These are phyloP conservation scores for Micropoecilia bifurca DNA, from an alignment of 2,797 vertebrate species.

Conservation along the genomic window DNA sequence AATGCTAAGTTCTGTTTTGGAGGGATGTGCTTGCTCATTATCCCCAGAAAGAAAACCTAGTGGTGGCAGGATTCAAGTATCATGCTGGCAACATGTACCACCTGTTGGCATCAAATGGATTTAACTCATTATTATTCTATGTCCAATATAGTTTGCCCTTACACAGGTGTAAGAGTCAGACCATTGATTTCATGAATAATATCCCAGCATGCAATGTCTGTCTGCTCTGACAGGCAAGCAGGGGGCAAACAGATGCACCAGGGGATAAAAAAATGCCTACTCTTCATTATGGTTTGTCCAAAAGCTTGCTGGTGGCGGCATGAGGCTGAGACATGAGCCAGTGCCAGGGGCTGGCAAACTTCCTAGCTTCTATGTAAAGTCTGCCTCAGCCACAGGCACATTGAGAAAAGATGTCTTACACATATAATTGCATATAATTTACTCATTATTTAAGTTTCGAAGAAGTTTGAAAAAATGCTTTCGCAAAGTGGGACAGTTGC, in stretches of 20 bases:
- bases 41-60: slow-evolving; percentile 20
- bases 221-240: slow-evolving; percentile 62
- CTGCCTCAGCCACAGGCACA: slow-evolving; percentile 80
- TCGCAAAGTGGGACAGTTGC: slow-evolving; percentile 47
- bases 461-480: slow-evolving; percentile 62
- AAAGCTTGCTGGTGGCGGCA: slow-evolving; percentile 66
- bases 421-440: slow-evolving; percentile 83
- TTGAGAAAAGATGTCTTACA: slow-evolving; percentile 78
- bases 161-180: slow-evolving; percentile 66
- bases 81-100: slow-evolving; percentile 34
- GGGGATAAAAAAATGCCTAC: slow-evolving; percentile 75
- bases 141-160: slow-evolving; percentile 30
- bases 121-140: slow-evolving; percentile 28
- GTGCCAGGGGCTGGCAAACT: slow-evolving; percentile 71
- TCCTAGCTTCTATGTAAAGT: slow-evolving; percentile 79
- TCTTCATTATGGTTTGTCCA: slow-evolving; percentile 76
- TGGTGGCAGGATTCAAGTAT: slow-evolving; percentile 4
- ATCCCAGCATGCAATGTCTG: slow-evolving; percentile 70
- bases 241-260: slow-evolving; percentile 70
- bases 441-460: slow-evolving; percentile 79
- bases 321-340: slow-evolving; percentile 66
- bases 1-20: not conserved
- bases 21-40: slow-evolving; percentile 40
- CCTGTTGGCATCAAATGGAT: slow-evolving; percentile 65
- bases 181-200: slow-evolving; percentile 77